Base-by-base conservation (phyloP, 1,140 invertebrate species). In the Tetraneura akinire region DNA sequence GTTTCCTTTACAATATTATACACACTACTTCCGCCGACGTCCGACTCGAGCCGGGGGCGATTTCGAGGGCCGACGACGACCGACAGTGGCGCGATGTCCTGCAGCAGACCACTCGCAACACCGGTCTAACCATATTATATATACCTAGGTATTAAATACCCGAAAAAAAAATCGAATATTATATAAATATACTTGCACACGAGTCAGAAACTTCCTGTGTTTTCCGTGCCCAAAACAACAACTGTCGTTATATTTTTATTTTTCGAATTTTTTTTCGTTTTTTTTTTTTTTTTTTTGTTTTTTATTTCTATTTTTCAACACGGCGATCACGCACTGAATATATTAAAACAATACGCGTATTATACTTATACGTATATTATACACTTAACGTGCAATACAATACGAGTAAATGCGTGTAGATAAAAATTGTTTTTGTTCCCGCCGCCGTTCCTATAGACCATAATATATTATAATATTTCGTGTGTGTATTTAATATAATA, bases 1-100 rank as follows among this genome's bases (percentile, higher is more conserved):
- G 74, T 78, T 78, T 78, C 74, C 74, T 78, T 78, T 78, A 78
- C 74, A 37, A n/a, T n/a, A n/a, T n/a, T n/a, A n/a, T n/a, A n/a
- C n/a, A n/a, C n/a, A n/a, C n/a, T n/a, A 78, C 74, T 78, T 78
- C 74, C 74, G 74, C 74, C 74, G 42, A 45, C 51, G 73, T 76
- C 73, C 73, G 73, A 53, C 23, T n/a, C 51, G 32, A 18, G 26
- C 47, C 51, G 73, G 53, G 53, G 73, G 73, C 53, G 37, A 78
- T 78, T 78, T 78, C n/a, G 74, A 37, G 32, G 37, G 37, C 55
- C 55, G 6, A 60, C 53, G 73, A 45, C 74, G 32, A 62, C 53
- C 21, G 5, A 71, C 47, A 51, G 47, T 29, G 62, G 18, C 11
- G 66, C 37, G 55, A 62, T 60, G 74, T 78, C 55, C 74, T 37